These are phyloP conservation scores for Aurelia coerulea DNA, from an alignment of 30 jellyfish, hydroid and myxozoan genomes.

Conservation along the genomic window DNA sequence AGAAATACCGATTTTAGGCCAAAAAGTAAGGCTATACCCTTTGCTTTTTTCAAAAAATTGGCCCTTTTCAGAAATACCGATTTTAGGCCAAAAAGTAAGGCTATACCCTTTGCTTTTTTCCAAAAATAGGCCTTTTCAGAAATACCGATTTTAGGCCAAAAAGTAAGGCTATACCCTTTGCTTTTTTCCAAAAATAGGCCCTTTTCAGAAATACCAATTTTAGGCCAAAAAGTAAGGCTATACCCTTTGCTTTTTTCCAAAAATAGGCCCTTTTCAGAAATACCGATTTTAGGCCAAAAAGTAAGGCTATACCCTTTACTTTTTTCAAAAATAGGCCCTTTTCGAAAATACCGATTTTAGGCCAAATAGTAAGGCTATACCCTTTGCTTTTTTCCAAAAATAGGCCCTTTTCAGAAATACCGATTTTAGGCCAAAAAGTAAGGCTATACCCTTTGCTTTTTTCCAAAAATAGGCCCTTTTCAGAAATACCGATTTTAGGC, in stretches of 20 bases:
- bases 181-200: background rate
- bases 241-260: background rate
- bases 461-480: background rate
- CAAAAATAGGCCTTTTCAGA: background rate
- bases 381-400: background rate
- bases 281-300: background rate
- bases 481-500: no score
- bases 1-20: no score
- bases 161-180: background rate
- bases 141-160: background rate
- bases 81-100: no score
- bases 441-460: no score
- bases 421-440: no score
- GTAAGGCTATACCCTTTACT: background rate
- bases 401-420: background rate
- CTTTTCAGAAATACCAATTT: background rate
- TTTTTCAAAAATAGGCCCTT: constrained; percentile 1
- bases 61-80: no score
- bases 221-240: constrained; percentile 3
- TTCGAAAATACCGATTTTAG: background rate
- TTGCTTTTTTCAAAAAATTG: no score
- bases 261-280: background rate
- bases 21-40: no score
- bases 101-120: background rate
- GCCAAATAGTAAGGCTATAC: background rate